Percentiles rank a stretch among this genome's conserved stretches.
phyloP scores from a whole-genome alignment of 2,113 vertebrate species.

The Protobothrops flavoviridis region DNA sequence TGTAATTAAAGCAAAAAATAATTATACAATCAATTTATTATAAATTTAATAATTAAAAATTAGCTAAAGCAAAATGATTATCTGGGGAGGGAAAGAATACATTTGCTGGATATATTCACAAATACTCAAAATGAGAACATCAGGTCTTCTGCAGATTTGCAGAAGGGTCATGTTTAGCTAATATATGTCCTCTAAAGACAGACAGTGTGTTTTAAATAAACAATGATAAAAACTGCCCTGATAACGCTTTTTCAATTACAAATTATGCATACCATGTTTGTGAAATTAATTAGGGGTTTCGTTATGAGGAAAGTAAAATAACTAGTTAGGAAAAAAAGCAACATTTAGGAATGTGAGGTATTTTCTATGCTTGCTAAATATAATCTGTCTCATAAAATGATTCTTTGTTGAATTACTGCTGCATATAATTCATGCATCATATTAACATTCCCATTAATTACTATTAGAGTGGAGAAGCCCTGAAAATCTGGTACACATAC shows the following conservation, averaged over 20 bases:
- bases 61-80: neutral
- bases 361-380: conserved; percentile 89
- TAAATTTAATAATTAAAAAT: neutral
- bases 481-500: conserved; percentile 76
- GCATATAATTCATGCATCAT: conserved; percentile 89
- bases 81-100: conserved; percentile 61
- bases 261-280: conserved; percentile 88
- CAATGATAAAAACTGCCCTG: conserved; percentile 82
- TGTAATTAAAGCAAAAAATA: neutral
- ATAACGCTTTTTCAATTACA: conserved; percentile 84
- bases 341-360: conserved; percentile 84
- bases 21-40: neutral
- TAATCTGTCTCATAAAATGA: conserved; percentile 90
- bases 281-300: conserved; percentile 95
- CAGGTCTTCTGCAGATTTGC: conserved; percentile 73
- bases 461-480: conserved; percentile 80
- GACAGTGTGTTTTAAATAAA: conserved; percentile 76
- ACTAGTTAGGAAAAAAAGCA: conserved; percentile 70
- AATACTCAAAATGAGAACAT: conserved; percentile 69
- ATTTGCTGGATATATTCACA: conserved; percentile 59
- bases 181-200: conserved; percentile 81
- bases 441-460: conserved; percentile 97
- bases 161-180: conserved; percentile 85
- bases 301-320: conserved; percentile 84
- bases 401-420: conserved; percentile 79